Evolutionary conservation across 1,140 invertebrate genomes (phyloP), one percentile per base, ranked within the genome.

Genomic region (Pogonomyrmex californicus): DNA sequence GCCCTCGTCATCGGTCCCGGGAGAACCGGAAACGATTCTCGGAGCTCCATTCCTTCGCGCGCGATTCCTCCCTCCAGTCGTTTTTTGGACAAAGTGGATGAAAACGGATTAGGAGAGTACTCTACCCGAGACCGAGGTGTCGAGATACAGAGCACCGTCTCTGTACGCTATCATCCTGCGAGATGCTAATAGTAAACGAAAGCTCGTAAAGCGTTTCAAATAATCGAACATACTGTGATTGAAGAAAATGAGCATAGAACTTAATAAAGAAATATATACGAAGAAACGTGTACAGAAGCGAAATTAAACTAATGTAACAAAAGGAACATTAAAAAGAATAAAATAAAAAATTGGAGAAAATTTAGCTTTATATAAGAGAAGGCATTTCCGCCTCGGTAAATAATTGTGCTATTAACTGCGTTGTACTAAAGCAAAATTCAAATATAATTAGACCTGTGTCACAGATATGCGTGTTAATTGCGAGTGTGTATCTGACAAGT

Each of bases 1-100:
- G 90, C 90, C 75, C 85, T 81, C 91, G 89, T 91, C 89, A 91
- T 91, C 87, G 89, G 90, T 89, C 90, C 87, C 89, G 33, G 54
- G 87, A 86, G 90, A 85, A 87, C 58, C 78, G 87, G 77, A 81
- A 88, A 79, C 89, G 87, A 91, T 91, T 90, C 68, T 82, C 83
- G 70, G 14, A 41, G 62, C 60, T 79, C 63, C 76, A 75, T 17
- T 62, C 41, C 63, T 33, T 82, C 66, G 9, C 66, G 47, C 17
- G 23, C 63, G 0, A 10, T 23, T 12, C 23, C 71, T 36, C 62
- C 17, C n/a, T 73, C 30, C 60, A 30, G 49, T 83, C 79, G 79
- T 83, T 83, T 83, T 83, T 83, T 83, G 54, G 81, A 51, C 56
- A 12, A 51, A 62, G 49, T 66, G 58, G 71, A 85, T 82, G 77